A percentile compares a stretch with the other conserved stretches of the same genome.
Conservation (phyloP, 1,140 invertebrate species). For the Tribolium castaneum region DNA sequence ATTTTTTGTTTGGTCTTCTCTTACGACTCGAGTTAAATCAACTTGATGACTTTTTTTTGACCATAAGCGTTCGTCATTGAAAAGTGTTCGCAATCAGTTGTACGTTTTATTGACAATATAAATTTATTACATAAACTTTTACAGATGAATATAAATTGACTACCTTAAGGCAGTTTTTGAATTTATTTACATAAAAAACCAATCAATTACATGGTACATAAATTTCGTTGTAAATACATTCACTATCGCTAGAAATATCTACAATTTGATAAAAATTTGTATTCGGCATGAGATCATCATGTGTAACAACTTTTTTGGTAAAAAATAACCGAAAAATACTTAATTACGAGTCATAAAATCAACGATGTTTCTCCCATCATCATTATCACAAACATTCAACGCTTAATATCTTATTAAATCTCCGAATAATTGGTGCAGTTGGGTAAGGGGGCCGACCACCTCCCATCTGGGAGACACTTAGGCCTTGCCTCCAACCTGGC, state of each 20-base stretch:
- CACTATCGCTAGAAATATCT: slow-evolving; percentile 27
- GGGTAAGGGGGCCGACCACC: slow-evolving; percentile 65
- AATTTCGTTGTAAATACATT: slow-evolving; percentile 32
- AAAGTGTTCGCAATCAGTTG: neutral
- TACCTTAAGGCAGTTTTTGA: slow-evolving; percentile 40
- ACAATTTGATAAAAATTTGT: slow-evolving; percentile 41
- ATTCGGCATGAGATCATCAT: slow-evolving; percentile 41
- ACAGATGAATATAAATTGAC: slow-evolving; percentile 40
- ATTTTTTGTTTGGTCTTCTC: neutral
- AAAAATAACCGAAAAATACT: slow-evolving; percentile 10
- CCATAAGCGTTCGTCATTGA: neutral
- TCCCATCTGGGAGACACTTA: slow-evolving; percentile 66
- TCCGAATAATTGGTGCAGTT: slow-evolving; percentile 66
- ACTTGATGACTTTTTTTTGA: neutral
- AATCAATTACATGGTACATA: neutral
- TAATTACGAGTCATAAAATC: slow-evolving; percentile 1
- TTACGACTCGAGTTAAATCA: slow-evolving; percentile 1
- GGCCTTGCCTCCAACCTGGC: slow-evolving; percentile 61
- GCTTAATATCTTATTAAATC: no score
- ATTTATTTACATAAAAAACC: slow-evolving; percentile 35
- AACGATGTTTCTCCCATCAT: neutral
- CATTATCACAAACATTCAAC: slow-evolving; percentile 24
- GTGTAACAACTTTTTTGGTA: slow-evolving; percentile 27
- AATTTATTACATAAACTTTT: slow-evolving; percentile 40
- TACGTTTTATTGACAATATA: slow-evolving; percentile 38